phyloP scores from a whole-genome alignment of 2,113 vertebrate species.

The Rhinogobius similis region DNA sequence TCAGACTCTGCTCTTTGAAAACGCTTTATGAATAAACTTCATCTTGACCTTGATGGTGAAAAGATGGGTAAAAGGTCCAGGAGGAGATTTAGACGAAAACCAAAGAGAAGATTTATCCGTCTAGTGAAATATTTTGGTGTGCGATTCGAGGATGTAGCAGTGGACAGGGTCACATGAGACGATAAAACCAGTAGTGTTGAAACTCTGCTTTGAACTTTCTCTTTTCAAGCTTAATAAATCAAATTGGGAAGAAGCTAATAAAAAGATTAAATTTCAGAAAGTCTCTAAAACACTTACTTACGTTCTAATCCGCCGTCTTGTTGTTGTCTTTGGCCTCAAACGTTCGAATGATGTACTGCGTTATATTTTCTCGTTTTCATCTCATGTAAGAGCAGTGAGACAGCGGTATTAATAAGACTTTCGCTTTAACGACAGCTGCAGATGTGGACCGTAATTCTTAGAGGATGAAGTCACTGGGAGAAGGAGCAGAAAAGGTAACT shows the following conservation, averaged over 20 bases:
- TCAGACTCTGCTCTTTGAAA: too few relatives aligned
- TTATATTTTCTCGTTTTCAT: background rate
- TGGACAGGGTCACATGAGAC: background rate
- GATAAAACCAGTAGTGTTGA: background rate
- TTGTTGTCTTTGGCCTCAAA: background rate
- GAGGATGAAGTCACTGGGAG: constrained; percentile 1
- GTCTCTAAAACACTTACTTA: background rate
- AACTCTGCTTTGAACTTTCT: background rate
- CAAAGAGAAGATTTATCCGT: background rate
- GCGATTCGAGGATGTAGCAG: too few relatives aligned
- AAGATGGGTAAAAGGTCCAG: background rate
- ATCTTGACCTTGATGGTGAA: background rate
- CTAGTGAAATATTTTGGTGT: background rate
- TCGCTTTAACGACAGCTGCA: background rate
- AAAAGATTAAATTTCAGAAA: background rate
- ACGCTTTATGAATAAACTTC: background rate
- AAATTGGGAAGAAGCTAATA: background rate
- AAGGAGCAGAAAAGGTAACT: background rate
- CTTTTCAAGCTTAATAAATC: background rate
- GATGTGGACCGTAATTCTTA: background rate
- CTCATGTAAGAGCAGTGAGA: background rate
- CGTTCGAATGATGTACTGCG: background rate
- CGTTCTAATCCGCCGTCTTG: background rate
- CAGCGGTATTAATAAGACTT: background rate
- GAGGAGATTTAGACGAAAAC: background rate